These are phyloP conservation scores for Ctenopoma multispine DNA, from an alignment of 2,797 vertebrate species.

Conservation along the genomic window DNA sequence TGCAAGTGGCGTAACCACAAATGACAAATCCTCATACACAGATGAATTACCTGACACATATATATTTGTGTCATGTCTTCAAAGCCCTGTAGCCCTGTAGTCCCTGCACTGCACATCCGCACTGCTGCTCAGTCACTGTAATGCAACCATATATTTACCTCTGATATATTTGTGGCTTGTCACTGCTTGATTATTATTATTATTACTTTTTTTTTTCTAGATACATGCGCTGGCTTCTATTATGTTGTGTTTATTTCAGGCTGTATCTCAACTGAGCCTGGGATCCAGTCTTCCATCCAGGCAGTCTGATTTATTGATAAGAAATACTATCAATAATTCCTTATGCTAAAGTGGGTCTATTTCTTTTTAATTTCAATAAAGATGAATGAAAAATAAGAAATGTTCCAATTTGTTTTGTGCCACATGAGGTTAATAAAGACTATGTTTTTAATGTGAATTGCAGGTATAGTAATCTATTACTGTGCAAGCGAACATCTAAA, in stretches of 20 bases:
- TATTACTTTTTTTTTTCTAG: background rate
- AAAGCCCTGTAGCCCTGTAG: background rate
- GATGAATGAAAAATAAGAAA: background rate
- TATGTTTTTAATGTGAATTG: slow-evolving; percentile 13
- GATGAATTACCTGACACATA: background rate
- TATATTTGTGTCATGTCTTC: background rate
- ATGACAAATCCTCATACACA: slow-evolving; percentile 8
- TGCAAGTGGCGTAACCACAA: slow-evolving; percentile 10
- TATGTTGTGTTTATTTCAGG: background rate
- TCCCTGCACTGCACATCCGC: background rate
- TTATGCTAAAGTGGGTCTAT: background rate
- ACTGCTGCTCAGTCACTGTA: background rate
- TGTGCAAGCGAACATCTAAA: slow-evolving; percentile 4
- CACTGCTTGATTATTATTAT: background rate
- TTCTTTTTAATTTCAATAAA: background rate
- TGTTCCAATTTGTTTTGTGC: background rate
- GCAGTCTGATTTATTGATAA: background rate
- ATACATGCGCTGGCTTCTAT: background rate
- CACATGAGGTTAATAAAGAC: background rate
- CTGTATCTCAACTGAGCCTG: background rate
- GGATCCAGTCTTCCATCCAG: background rate
- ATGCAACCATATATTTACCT: background rate
- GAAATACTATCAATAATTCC: background rate
- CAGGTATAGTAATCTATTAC: slow-evolving; percentile 2
- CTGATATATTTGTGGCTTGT: background rate